These are phyloP conservation scores for Chromobotia macracanthus DNA, from an alignment of 2,797 vertebrate genomes.

Conservation along the genomic window DNA sequence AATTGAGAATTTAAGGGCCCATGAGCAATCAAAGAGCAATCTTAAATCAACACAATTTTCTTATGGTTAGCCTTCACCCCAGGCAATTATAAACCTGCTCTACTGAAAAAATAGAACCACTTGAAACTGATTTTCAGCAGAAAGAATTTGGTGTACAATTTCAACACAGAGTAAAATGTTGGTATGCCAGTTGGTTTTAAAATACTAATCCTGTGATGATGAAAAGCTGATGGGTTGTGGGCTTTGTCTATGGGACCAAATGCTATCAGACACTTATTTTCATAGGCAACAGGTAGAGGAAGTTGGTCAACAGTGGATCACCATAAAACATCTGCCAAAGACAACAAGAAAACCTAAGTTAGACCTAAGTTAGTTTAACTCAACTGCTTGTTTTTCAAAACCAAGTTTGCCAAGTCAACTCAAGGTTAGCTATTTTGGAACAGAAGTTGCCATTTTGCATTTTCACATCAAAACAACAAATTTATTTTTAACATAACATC, in stretches of 20 bases:
- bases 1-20: too few relatives aligned
- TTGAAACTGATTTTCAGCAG: too few relatives aligned
- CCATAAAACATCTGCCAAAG: constrained; percentile 52
- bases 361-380: constrained; percentile 14
- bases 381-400: neutral
- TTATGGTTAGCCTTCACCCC: neutral
- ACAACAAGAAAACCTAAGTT: constrained; percentile 1
- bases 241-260: constrained; percentile 27
- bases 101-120: too few relatives aligned
- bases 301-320: constrained; percentile 42
- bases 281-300: constrained; percentile 24
- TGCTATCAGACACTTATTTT: constrained; percentile 40
- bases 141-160: too few relatives aligned
- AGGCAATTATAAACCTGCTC: too few relatives aligned
- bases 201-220: neutral
- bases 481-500: too few relatives aligned
- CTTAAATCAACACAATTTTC: neutral
- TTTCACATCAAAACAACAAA: too few relatives aligned
- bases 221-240: neutral
- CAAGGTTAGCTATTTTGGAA: neutral
- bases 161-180: too few relatives aligned
- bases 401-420: neutral
- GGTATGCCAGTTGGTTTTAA: constrained; percentile 13
- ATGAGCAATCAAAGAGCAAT: neutral
- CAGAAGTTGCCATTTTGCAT: neutral